Conservation (phyloP, 2,113 vertebrate species). For the Heptranchias perlo region DNA sequence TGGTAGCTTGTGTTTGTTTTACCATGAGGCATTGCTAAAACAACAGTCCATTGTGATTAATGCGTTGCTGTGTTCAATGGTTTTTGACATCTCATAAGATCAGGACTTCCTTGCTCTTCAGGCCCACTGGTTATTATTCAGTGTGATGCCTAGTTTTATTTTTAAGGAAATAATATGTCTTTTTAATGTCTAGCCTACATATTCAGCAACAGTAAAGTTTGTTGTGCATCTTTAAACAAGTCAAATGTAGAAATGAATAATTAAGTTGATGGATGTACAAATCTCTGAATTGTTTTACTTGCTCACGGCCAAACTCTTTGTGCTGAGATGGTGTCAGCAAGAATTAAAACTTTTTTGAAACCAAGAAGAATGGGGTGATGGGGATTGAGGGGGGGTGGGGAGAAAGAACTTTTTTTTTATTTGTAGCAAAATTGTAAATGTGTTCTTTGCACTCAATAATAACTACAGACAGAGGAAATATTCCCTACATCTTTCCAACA, state of each 20-base stretch:
- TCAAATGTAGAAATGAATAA: background rate
- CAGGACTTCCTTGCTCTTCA: background rate
- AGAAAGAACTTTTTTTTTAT: background rate
- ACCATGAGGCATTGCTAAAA: background rate
- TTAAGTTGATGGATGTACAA: background rate
- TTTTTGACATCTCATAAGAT: background rate
- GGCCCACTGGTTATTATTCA: background rate
- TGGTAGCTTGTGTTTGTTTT: background rate
- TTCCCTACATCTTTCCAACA: background rate
- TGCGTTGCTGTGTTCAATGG: background rate
- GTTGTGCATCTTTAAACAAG: background rate
- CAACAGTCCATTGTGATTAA: background rate
- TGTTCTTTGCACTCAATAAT: background rate
- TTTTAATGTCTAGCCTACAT: background rate
- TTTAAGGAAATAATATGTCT: background rate
- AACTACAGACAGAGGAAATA: background rate
- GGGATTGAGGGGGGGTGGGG: background rate
- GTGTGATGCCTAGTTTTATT: background rate
- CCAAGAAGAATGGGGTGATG: background rate
- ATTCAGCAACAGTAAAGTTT: background rate
- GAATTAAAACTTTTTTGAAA: background rate
- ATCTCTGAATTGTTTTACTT: background rate
- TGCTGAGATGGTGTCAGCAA: background rate
- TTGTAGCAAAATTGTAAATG: background rate
- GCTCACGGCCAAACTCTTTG: background rate